Evolutionary conservation across 2,888 invertebrate species (phyloP).

Genomic region (Synergus umbraculus): DNA sequence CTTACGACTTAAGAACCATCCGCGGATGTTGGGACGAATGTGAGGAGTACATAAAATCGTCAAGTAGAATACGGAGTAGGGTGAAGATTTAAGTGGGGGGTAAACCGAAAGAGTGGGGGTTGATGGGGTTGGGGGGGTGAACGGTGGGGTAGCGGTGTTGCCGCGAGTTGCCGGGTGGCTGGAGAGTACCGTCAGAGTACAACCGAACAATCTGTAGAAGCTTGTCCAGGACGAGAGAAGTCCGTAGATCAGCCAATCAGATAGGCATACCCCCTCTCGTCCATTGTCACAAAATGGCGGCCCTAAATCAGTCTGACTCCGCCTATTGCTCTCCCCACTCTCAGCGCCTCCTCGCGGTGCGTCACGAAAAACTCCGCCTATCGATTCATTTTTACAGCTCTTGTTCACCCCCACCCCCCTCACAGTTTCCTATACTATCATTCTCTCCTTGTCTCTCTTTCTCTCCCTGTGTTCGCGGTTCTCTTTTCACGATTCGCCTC

Average conservation of each 20-base stretch:
- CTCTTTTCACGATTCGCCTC: conserved; percentile 45
- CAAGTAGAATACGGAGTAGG: background rate
- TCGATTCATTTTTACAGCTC: conserved; percentile 77
- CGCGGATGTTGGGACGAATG: background rate
- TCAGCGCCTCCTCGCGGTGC: conserved; percentile 69
- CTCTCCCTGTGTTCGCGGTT: conserved; percentile 14
- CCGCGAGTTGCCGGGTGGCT: conserved; percentile 70
- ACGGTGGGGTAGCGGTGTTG: conserved; percentile 61
- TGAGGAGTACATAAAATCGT: conserved; percentile 7
- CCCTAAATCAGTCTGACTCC: conserved; percentile 77
- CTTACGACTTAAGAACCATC: background rate
- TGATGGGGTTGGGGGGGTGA: conserved; percentile 42
- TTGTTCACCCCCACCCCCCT: conserved; percentile 61
- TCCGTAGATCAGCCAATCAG: conserved; percentile 78
- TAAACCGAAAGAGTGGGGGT: conserved; percentile 32
- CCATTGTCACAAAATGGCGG: conserved; percentile 78
- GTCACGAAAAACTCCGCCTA: conserved; percentile 77
- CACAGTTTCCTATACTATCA: conserved; percentile 30
- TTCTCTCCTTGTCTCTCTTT: conserved; percentile 45
- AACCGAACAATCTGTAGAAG: conserved; percentile 77
- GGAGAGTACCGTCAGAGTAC: conserved; percentile 70
- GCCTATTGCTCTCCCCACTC: conserved; percentile 70
- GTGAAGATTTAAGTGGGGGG: conserved; percentile 24
- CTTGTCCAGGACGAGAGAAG: conserved; percentile 76
- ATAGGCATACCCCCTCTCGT: conserved; percentile 75